Evolutionary conservation across 2,113 vertebrate genomes (phyloP).

Genomic region (Pygoscelis adeliae): DNA sequence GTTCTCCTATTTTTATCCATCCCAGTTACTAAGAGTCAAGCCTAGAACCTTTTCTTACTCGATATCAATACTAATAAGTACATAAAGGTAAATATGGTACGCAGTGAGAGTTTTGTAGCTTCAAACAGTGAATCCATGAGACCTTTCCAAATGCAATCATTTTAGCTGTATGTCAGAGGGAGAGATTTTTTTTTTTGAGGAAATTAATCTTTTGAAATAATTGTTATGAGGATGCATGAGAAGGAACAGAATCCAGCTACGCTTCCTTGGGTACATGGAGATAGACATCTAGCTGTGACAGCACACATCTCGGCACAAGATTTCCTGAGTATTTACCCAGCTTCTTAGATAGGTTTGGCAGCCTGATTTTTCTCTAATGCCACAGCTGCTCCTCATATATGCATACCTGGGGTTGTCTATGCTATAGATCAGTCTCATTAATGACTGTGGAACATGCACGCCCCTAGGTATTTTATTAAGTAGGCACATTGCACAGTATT

Average conservation of each 20-base stretch:
- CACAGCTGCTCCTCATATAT: background rate
- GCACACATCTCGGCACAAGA: background rate
- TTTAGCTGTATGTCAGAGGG: background rate
- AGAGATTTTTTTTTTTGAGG: background rate
- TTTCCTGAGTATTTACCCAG: background rate
- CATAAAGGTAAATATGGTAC: background rate
- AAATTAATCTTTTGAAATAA: background rate
- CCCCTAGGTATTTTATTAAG: background rate
- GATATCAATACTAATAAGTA: background rate
- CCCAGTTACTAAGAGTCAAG: background rate
- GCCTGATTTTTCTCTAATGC: background rate
- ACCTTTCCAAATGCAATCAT: background rate
- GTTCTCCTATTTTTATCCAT: background rate
- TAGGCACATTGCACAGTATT: background rate
- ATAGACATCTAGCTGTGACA: background rate
- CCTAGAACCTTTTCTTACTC: background rate
- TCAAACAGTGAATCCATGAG: background rate
- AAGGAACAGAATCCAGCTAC: background rate
- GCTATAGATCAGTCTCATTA: background rate
- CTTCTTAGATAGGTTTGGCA: background rate
- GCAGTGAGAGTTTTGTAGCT: background rate
- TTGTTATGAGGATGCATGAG: background rate
- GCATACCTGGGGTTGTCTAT: background rate
- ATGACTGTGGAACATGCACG: background rate
- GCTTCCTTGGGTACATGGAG: background rate